A percentile compares a stretch with the other conserved stretches of the same genome.
Conservation (phyloP, 1,140 invertebrate species). For the Agraylea sexmaculata region DNA sequence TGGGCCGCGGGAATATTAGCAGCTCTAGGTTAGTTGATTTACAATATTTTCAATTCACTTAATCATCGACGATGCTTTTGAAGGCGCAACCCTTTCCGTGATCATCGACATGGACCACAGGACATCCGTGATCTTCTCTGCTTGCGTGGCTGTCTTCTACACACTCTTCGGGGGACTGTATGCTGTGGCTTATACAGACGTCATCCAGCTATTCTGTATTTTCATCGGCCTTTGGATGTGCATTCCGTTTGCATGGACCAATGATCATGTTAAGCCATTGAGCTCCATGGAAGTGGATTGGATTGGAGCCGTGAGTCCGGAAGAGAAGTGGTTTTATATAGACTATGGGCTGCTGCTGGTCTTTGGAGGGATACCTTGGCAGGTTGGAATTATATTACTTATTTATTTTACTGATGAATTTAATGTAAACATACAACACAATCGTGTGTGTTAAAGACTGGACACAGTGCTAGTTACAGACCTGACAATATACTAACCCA, state of each 20-base stretch:
- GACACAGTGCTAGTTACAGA: too few relatives aligned
- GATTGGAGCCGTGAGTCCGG: constrained; percentile 67
- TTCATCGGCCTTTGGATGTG: constrained; percentile 97
- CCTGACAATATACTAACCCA: too few relatives aligned
- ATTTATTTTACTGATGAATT: too few relatives aligned
- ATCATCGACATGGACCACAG: constrained; percentile 92
- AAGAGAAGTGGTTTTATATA: constrained; percentile 71
- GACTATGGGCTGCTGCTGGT: constrained; percentile 86
- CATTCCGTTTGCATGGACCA: constrained; percentile 88
- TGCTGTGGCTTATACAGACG: constrained; percentile 97
- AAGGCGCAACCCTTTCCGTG: constrained; percentile 86
- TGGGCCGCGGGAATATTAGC: constrained; percentile 96
- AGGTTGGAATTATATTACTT: constrained; percentile 41
- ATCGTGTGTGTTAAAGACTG: too few relatives aligned
- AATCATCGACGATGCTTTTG: constrained; percentile 4
- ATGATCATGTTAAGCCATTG: constrained; percentile 70
- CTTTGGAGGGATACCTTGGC: constrained; percentile 98
- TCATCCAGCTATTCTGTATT: constrained; percentile 97
- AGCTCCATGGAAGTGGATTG: constrained; percentile 75
- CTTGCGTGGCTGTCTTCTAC: constrained; percentile 93
- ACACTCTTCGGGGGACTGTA: constrained; percentile 96
- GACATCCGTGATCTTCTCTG: constrained; percentile 87
- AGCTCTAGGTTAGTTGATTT: constrained; percentile 59
- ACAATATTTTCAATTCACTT: neutral
- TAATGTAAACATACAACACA: too few relatives aligned